phyloP scores from a whole-genome alignment of 2,888 invertebrate species.

The Lasiommata megera region DNA sequence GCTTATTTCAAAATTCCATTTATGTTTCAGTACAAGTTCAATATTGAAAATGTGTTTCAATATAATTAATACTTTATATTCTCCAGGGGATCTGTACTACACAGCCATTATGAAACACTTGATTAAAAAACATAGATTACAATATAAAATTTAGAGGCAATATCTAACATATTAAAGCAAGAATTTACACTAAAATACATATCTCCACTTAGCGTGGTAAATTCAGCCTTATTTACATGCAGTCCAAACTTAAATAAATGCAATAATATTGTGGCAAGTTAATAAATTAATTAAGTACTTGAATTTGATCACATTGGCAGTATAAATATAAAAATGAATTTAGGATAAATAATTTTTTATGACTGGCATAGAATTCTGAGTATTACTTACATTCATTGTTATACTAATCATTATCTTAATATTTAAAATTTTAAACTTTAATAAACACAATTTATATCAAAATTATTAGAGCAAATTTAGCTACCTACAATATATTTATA shows the following conservation, averaged over 20 bases:
- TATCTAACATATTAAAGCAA: constrained; percentile 43
- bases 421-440: constrained; percentile 34
- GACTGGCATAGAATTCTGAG: constrained; percentile 30
- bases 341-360: constrained; percentile 29
- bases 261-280: constrained; percentile 51
- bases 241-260: constrained; percentile 45
- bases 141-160: constrained; percentile 23
- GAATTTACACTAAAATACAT: constrained; percentile 47
- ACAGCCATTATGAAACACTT: constrained; percentile 31
- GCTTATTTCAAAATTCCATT: not conserved
- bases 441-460: constrained; percentile 52
- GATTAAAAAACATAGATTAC: constrained; percentile 20
- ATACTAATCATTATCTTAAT: constrained; percentile 27
- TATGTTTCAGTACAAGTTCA: constrained; percentile 16
- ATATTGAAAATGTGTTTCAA: constrained; percentile 6
- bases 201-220: constrained; percentile 33
- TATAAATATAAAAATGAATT: constrained; percentile 30
- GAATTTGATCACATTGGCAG: constrained; percentile 53
- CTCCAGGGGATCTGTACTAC: constrained; percentile 23
- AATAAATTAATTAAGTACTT: constrained; percentile 62
- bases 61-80: constrained; percentile 16
- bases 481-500: constrained; percentile 64
- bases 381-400: constrained; percentile 28
- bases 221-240: constrained; percentile 68
- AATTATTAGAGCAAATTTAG: constrained; percentile 63